A percentile compares a stretch with the other conserved stretches of the same genome.
Conservation (phyloP, 2,113 vertebrate species). For the Arothron firmamentum region DNA sequence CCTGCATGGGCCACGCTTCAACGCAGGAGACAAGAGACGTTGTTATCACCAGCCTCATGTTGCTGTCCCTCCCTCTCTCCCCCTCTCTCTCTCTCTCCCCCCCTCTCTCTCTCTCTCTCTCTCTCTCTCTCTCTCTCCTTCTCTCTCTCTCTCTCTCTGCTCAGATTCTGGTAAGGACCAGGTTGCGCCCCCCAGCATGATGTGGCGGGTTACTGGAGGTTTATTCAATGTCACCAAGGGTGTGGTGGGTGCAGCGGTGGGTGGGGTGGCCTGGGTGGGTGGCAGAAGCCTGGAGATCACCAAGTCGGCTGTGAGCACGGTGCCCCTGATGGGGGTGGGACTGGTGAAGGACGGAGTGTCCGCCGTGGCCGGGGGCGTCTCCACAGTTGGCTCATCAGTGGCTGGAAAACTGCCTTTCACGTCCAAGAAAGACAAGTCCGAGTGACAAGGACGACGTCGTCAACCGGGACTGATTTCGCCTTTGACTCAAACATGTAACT, state of each 20-base stretch:
- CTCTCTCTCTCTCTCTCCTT: no score
- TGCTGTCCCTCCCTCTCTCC: no score
- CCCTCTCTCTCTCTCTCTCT: neutral
- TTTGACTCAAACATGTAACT: no score
- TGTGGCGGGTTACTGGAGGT: conserved; percentile 77
- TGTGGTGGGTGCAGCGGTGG: conserved; percentile 74
- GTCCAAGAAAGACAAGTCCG: conserved; percentile 78
- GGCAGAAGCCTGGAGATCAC: conserved; percentile 77
- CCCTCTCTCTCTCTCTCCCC: no score
- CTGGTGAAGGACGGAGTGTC: conserved; percentile 77
- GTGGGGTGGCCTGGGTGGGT: conserved; percentile 78
- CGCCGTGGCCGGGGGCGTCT: conserved; percentile 74
- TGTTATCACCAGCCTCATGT: conserved; percentile 11
- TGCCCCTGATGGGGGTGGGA: conserved; percentile 71
- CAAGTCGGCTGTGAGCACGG: conserved; percentile 73
- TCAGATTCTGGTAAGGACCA: conserved; percentile 69
- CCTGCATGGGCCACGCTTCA: neutral
- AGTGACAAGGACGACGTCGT: conserved; percentile 53
- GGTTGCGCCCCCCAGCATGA: conserved; percentile 50
- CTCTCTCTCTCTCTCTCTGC: neutral
- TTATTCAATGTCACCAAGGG: conserved; percentile 76
- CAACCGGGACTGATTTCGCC: neutral
- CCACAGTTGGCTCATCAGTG: conserved; percentile 72
- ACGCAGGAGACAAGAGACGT: no score
- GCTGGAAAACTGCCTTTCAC: conserved; percentile 76